phyloP scores from a whole-genome alignment of 2,113 vertebrate species.

The Rhea americana region DNA sequence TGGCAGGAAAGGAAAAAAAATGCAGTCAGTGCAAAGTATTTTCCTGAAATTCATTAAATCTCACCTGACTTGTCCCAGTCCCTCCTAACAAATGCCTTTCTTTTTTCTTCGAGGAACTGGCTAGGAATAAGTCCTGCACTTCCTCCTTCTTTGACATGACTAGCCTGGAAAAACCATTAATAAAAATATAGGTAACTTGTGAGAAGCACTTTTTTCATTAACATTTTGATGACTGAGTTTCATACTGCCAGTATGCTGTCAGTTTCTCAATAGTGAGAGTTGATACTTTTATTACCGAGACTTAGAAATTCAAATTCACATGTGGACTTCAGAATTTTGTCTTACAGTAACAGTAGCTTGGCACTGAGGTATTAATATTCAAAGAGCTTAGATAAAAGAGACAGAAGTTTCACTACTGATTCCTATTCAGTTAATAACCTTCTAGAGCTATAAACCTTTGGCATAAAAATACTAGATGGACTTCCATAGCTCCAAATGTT shows the following conservation, averaged over 20 bases:
- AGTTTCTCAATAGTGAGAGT: not conserved
- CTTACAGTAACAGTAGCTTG: not conserved
- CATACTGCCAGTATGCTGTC: not conserved
- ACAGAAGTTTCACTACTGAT: not conserved
- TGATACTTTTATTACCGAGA: not conserved
- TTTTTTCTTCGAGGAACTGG: constrained; percentile 97
- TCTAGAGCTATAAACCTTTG: not conserved
- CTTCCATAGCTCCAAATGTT: not conserved
- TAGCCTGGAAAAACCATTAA: constrained; percentile 78
- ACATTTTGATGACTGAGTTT: not conserved
- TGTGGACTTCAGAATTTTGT: not conserved
- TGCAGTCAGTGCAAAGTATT: not conserved
- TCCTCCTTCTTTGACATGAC: constrained; percentile 89
- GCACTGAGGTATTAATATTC: not conserved
- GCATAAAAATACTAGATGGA: not conserved
- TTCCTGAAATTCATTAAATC: not conserved
- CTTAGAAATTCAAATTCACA: not conserved
- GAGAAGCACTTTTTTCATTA: not conserved
- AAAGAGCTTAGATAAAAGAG: not conserved
- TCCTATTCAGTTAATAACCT: not conserved
- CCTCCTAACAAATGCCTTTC: constrained; percentile 96
- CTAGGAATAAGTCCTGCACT: constrained; percentile 95
- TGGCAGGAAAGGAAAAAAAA: constrained; percentile 18
- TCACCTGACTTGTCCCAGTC: constrained; percentile 90
- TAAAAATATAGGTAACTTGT: not conserved